These are phyloP conservation scores for Lasiurus cinereus DNA, from an alignment of 2,113 vertebrate species.

Conservation along the genomic window DNA sequence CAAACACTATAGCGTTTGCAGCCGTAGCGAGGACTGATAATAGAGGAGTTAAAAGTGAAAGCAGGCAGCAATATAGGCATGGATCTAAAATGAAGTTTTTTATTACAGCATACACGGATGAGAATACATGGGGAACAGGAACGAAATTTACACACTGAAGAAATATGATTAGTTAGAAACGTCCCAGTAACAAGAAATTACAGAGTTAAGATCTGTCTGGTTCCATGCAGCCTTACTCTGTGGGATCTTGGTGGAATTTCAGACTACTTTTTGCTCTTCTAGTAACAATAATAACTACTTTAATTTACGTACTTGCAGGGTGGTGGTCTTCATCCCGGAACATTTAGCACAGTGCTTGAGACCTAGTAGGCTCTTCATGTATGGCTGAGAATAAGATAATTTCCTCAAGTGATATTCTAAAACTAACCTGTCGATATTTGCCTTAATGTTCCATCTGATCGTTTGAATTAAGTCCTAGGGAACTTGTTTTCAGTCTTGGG, in stretches of 20 bases:
- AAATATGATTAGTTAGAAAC: neutral
- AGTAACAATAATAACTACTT: neutral
- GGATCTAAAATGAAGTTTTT: neutral
- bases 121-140: neutral
- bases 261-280: neutral
- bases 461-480: neutral
- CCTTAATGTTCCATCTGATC: neutral
- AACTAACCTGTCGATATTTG: neutral
- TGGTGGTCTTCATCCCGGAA: neutral
- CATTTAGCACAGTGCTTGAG: neutral
- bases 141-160: neutral
- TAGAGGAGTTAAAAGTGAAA: neutral
- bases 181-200: too few relatives aligned
- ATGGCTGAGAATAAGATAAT: neutral
- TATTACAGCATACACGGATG: neutral
- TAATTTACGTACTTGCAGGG: neutral
- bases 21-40: neutral
- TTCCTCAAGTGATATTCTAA: neutral
- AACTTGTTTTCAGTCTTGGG: neutral
- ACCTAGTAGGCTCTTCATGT: neutral
- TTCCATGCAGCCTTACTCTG: neutral
- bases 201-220: neutral
- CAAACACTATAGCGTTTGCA: fast-evolving
- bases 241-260: neutral
- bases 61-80: neutral